Evolutionary conservation across 2,888 invertebrate genomes (phyloP), one percentile per base, ranked within the genome.

Genomic region (Ptychoptera albimana): DNA sequence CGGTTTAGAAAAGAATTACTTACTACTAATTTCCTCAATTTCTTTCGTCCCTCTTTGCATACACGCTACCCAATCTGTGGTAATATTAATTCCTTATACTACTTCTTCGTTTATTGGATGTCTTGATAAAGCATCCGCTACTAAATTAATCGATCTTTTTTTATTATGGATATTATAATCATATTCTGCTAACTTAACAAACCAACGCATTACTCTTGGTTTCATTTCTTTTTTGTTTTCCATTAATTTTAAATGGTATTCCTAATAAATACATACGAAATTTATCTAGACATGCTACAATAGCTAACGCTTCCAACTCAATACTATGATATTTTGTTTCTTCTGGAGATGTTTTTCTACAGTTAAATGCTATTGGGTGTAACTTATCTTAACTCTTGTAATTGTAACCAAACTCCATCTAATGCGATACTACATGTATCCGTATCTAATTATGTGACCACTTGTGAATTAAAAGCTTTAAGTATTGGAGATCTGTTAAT

Each of bases 121-220:
- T 8, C 57, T 47, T 47, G 57, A 58, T 8, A 58, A 36, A 2
- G 55, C 56, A 46, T 59, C 58, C 0, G 43, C 53, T 45, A 58
- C 57, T 29, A 39, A 39, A 54, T 57, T 57, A 13, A 45, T 49
- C 1, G 30, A 7, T 1, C 56, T 67, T 45, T 64, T 62, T 37
- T 55, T 48, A 49, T 58, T 55, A 15, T n/a, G n/a, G n/a, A n/a
- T n/a, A n/a, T n/a, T n/a, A n/a, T n/a, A n/a, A n/a, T n/a, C n/a
- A n/a, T n/a, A n/a, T n/a, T n/a, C n/a, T n/a, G n/a, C n/a, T n/a
- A n/a, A n/a, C n/a, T n/a, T n/a, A n/a, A n/a, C n/a, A n/a, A n/a
- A n/a, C n/a, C n/a, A n/a, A n/a, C n/a, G n/a, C n/a, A n/a, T n/a
- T n/a, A n/a, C n/a, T n/a, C 54, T 47, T 1, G 54, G 50, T 9